Percentiles rank a stretch among this genome's conserved stretches.
phyloP scores from a whole-genome alignment of 2,113 vertebrate species.

The Saccopteryx leptura region DNA sequence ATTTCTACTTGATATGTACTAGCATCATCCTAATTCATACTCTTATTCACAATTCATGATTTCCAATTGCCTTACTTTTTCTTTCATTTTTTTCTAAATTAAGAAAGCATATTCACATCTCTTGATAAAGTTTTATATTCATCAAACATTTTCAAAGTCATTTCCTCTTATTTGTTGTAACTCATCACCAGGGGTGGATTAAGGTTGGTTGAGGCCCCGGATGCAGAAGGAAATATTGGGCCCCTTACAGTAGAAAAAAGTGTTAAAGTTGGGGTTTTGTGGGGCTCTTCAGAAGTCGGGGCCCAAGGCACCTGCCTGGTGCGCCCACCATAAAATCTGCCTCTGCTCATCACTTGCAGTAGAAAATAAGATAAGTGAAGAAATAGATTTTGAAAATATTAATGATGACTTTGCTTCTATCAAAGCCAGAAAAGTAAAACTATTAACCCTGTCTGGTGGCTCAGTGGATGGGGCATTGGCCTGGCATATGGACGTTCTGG shows the following conservation, averaged over 20 bases:
- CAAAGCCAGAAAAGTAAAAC: constrained; percentile 29
- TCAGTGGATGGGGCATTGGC: no score
- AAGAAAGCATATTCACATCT: neutral
- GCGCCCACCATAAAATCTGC: no score
- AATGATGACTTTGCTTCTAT: neutral
- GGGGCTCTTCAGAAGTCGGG: no score
- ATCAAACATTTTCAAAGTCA: constrained; percentile 35
- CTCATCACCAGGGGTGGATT: neutral
- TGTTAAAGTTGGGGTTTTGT: no score
- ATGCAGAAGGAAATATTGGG: no score
- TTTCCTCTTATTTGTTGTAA: neutral
- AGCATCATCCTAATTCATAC: neutral
- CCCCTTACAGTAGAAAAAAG: no score
- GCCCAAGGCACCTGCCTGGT: no score
- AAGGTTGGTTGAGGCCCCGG: no score
- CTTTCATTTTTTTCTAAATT: constrained; percentile 30
- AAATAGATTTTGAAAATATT: neutral
- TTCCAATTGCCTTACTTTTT: neutral
- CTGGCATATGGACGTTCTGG: no score
- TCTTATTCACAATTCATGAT: neutral
- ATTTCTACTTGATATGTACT: neutral
- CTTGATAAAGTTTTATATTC: constrained; percentile 22
- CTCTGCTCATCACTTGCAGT: neutral
- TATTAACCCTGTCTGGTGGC: no score
- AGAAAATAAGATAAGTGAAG: constrained; percentile 22